These are phyloP conservation scores for Astreopora myriophthalma DNA, from an alignment of 64 coral and sea anemone genomes.

Conservation along the genomic window DNA sequence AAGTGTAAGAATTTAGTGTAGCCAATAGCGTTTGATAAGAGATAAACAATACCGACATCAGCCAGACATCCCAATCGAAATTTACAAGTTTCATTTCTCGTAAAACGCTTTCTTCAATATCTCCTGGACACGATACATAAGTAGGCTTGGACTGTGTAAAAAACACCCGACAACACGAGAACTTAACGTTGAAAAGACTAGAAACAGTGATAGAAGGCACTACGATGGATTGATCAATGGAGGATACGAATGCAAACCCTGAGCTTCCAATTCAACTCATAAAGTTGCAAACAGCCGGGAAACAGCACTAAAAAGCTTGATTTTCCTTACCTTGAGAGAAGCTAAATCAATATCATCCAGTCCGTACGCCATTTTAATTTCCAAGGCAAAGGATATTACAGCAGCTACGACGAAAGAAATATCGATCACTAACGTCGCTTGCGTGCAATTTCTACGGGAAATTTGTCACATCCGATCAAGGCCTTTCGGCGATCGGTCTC, in stretches of 20 bases:
- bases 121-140: background rate
- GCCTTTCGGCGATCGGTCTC: background rate
- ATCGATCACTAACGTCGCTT: background rate
- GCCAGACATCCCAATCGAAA: background rate
- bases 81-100: background rate
- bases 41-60: background rate
- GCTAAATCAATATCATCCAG: slow-evolving; percentile 98
- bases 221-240: background rate
- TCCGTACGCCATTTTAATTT: slow-evolving; percentile 88
- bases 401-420: background rate
- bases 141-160: background rate
- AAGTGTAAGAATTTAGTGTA: background rate
- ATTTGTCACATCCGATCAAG: slow-evolving; percentile 8
- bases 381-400: background rate
- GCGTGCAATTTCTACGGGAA: background rate
- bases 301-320: background rate
- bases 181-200: background rate
- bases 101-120: background rate
- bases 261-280: background rate
- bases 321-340: slow-evolving; percentile 78
- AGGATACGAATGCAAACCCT: background rate
- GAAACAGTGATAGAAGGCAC: background rate
- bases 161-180: background rate
- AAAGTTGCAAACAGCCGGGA: background rate
- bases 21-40: background rate